These are phyloP conservation scores for Luperina nickerlii DNA, from an alignment of 2,888 invertebrate genomes.

Conservation along the genomic window DNA sequence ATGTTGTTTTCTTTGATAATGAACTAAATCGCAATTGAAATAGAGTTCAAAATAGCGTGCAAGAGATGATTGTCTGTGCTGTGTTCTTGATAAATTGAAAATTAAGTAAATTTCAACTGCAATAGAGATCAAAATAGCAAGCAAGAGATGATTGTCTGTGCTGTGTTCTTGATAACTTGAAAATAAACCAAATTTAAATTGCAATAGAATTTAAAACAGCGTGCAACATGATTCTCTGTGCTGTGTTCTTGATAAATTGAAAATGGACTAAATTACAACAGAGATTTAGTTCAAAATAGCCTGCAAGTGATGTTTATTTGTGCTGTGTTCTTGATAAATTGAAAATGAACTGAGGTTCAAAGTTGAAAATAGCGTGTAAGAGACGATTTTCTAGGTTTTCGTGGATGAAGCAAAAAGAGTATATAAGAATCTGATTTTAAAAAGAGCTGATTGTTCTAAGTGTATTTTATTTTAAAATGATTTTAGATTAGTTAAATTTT, in stretches of 20 bases:
- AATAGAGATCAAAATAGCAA: not conserved
- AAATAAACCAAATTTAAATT: not conserved
- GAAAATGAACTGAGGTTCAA: not conserved
- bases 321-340: not conserved
- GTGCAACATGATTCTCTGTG: too few species aligned
- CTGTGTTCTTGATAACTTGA: not conserved
- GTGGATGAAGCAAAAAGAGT: not conserved
- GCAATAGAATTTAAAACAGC: not conserved
- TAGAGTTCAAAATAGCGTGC: not conserved
- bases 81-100: not conserved
- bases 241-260: not conserved
- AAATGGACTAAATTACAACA: not conserved
- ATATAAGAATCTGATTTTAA: too few species aligned
- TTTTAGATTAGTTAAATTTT: too few species aligned
- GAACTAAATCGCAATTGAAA: not conserved
- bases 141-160: not conserved
- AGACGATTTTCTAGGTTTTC: not conserved
- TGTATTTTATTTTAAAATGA: too few species aligned
- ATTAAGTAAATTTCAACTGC: not conserved
- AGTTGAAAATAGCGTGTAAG: not conserved
- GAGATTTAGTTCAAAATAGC: not conserved
- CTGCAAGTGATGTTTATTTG: too few species aligned
- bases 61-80: too few species aligned
- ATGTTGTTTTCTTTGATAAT: constrained; percentile 20
- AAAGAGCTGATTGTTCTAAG: not conserved